Evolutionary conservation across 2,797 vertebrate species (phyloP).

Genomic region (Brotula barbata): DNA sequence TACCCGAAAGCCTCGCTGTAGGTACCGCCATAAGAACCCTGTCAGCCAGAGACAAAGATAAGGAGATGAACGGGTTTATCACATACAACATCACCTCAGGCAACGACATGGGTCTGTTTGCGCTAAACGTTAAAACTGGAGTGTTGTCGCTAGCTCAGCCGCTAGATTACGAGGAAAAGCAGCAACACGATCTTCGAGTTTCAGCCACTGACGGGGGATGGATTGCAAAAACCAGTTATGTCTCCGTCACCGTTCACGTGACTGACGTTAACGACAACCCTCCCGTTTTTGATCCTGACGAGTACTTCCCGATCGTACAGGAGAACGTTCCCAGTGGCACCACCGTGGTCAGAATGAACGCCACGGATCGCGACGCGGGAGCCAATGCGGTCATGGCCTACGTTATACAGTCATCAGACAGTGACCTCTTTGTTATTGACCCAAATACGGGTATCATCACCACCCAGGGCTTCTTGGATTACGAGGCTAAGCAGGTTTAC

Average conservation of each 20-base stretch:
- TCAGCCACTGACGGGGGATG: slow-evolving; percentile 93
- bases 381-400: slow-evolving; percentile 91
- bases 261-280: slow-evolving; percentile 95
- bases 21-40: slow-evolving; percentile 87
- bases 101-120: slow-evolving; percentile 86
- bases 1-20: slow-evolving; percentile 89
- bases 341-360: slow-evolving; percentile 89
- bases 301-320: slow-evolving; percentile 89
- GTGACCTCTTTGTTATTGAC: slow-evolving; percentile 95
- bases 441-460: slow-evolving; percentile 94
- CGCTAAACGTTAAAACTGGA: slow-evolving; percentile 88
- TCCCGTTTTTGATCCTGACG: slow-evolving; percentile 86
- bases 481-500: slow-evolving; percentile 95
- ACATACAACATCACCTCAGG: slow-evolving; percentile 89
- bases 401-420: slow-evolving; percentile 93
- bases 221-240: slow-evolving; percentile 91
- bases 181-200: slow-evolving; percentile 88
- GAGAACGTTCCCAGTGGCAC: slow-evolving; percentile 98
- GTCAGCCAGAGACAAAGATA: slow-evolving; percentile 93
- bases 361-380: slow-evolving; percentile 88
- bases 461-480: slow-evolving; percentile 99
- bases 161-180: slow-evolving; percentile 89
- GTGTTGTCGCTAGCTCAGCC: slow-evolving; percentile 83
- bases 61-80: slow-evolving; percentile 92
- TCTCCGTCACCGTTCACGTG: slow-evolving; percentile 86